A percentile compares a stretch with the other conserved stretches of the same genome.
Evolutionary conservation across 2,888 invertebrate genomes (phyloP).

Genomic region (Dasypogon diadema): DNA sequence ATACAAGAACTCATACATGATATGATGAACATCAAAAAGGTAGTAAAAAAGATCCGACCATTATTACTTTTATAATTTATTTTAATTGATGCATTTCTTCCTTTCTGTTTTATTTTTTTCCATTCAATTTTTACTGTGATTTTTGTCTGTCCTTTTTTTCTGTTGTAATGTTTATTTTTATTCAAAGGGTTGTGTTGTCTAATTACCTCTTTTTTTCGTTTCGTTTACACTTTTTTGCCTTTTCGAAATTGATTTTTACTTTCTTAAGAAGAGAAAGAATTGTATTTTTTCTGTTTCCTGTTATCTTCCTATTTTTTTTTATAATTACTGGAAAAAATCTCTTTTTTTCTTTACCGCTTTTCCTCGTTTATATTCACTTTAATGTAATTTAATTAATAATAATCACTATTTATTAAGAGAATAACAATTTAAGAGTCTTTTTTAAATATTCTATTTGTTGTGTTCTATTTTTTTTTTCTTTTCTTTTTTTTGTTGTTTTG

Average conservation of each 20-base stretch:
- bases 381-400: constrained; percentile 47
- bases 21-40: constrained; percentile 2
- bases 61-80: constrained; percentile 40
- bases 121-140: constrained; percentile 26
- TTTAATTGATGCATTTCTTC: constrained; percentile 37
- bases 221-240: neutral
- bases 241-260: constrained; percentile 11
- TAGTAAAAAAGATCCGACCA: constrained; percentile 29
- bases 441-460: constrained; percentile 42
- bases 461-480: neutral
- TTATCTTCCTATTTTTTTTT: constrained; percentile 20
- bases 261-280: constrained; percentile 43
- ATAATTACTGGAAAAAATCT: constrained; percentile 25
- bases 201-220: neutral
- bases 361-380: constrained; percentile 44
- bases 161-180: neutral
- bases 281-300: constrained; percentile 16
- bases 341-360: constrained; percentile 1
- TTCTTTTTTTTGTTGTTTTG: neutral
- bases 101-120: constrained; percentile 12
- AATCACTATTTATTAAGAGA: constrained; percentile 48
- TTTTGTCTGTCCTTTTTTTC: neutral
- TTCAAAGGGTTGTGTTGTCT: neutral
- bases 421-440: constrained; percentile 50
- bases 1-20: no score